Conservation (phyloP, 2,797 vertebrate species). For the Nannoperca obscura region DNA sequence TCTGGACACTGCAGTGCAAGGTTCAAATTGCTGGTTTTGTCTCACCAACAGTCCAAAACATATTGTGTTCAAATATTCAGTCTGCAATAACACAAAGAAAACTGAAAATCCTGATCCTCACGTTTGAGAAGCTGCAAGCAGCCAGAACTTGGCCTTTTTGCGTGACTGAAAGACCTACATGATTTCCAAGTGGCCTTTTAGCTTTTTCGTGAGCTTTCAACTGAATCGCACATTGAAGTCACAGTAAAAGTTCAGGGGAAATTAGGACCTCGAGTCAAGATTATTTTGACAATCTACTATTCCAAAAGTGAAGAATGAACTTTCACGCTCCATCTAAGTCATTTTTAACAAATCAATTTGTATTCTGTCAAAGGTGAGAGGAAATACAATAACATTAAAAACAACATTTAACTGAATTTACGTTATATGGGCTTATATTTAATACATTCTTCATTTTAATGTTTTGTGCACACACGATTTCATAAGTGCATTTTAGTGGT, state of each 20-base stretch:
- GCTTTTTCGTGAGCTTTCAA: background rate
- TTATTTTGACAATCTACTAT: background rate
- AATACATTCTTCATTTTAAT: background rate
- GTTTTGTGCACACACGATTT: rapidly evolving
- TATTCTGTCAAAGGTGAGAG: background rate
- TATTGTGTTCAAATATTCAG: background rate
- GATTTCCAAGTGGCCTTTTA: background rate
- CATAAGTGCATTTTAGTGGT: background rate
- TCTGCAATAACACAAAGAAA: background rate
- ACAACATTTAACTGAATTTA: background rate
- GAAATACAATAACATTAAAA: background rate
- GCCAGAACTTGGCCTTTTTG: background rate
- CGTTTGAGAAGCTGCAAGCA: background rate
- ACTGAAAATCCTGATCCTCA: background rate
- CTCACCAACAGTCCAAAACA: background rate
- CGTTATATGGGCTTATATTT: background rate
- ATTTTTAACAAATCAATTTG: background rate
- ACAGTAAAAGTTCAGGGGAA: background rate
- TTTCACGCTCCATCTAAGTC: background rate
- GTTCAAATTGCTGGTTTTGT: background rate
- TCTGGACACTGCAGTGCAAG: background rate
- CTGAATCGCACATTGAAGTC: background rate
- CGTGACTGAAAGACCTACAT: background rate
- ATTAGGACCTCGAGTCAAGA: no score
- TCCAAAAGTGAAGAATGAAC: background rate